Base-by-base conservation (phyloP, 2,888 invertebrate species). In the Melanophora roralis region DNA sequence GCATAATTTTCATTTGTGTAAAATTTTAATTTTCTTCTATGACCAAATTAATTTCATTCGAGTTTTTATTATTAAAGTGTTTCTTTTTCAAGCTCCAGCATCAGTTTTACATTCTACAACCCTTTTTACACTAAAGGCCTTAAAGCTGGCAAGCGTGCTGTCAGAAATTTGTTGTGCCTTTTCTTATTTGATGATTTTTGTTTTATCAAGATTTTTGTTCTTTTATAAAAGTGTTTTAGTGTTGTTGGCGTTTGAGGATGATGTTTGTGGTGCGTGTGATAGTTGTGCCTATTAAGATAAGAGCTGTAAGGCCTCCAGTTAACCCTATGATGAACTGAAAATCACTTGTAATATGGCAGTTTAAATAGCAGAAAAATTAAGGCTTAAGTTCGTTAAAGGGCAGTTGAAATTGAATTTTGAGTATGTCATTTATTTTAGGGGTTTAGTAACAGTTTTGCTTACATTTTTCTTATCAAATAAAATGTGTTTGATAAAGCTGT, bases 251-350 rank as follows among this genome's bases (percentile, higher is more conserved):
- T 49, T 43, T 53, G 34, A 36, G 12, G 47, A 4, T 14, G 53
- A 1, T 32, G 32, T 3, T 38, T 40, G n/a, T 68, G 53, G 38
- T 47, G 47, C n/a, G 65, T 60, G 62, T 45, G 57, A 59, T 73
- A 76, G 76, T 80, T 72, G 53, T 51, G 68, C 62, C 32, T 59
- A 43, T 64, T 64, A 49, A 60, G 72, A 80, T 73, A 80, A 80
- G 43, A 40, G 36, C 45, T 62, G 21, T 68, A 38, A 62, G 68
- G 43, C 67, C 71, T n/a, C 14, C 14, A 68, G 67, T 80, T 72
- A 72, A 76, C 62, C 71, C 62, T 32, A 49, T 72, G 55, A 80
- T 80, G 80, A 76, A 80, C 80, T 76, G 76, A 76, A 80, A 76
- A 80, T 67, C 67, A 76, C 80, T 80, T 76, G 80, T 74, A 51